phyloP scores from a whole-genome alignment of 1,140 invertebrate genomes.

The Holotrichia oblita region DNA sequence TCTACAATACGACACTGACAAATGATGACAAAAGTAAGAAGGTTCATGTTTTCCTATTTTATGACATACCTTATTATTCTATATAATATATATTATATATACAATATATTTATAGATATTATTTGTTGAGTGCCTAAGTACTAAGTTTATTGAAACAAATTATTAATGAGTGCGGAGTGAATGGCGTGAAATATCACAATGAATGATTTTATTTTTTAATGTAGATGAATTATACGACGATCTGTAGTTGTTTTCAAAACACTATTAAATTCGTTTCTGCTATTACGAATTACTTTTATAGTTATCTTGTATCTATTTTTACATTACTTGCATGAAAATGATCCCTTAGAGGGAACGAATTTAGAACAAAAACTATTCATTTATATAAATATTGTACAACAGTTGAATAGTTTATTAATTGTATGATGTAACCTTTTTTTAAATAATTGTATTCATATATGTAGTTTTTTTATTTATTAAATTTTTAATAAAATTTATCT shows the following conservation, averaged over 20 bases:
- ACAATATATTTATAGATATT: slow-evolving; percentile 46
- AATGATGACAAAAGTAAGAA: slow-evolving; percentile 46
- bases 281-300: slow-evolving; percentile 11
- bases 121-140: slow-evolving; percentile 58
- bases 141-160: slow-evolving; percentile 35
- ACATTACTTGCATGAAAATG: slow-evolving; percentile 23
- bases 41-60: slow-evolving; percentile 53
- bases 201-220: slow-evolving; percentile 21
- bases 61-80: slow-evolving; percentile 46
- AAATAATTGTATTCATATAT: slow-evolving; percentile 40
- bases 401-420: slow-evolving; percentile 40
- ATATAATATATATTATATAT: slow-evolving; percentile 53
- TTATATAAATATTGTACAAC: slow-evolving; percentile 38
- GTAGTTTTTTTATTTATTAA: slow-evolving; percentile 47
- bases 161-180: slow-evolving; percentile 6
- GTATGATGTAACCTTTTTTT: slow-evolving; percentile 44
- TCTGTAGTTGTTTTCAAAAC: slow-evolving; percentile 39
- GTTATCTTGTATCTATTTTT: slow-evolving; percentile 30
- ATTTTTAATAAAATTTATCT: slow-evolving; percentile 44
- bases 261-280: slow-evolving; percentile 36
- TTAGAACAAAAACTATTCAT: slow-evolving; percentile 24
- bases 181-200: slow-evolving; percentile 22
- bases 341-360: slow-evolving; percentile 25
- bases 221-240: slow-evolving; percentile 38
- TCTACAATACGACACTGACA: slow-evolving; percentile 14